phyloP scores from a whole-genome alignment of 2,888 invertebrate genomes.

The Eupithecia subumbrata region DNA sequence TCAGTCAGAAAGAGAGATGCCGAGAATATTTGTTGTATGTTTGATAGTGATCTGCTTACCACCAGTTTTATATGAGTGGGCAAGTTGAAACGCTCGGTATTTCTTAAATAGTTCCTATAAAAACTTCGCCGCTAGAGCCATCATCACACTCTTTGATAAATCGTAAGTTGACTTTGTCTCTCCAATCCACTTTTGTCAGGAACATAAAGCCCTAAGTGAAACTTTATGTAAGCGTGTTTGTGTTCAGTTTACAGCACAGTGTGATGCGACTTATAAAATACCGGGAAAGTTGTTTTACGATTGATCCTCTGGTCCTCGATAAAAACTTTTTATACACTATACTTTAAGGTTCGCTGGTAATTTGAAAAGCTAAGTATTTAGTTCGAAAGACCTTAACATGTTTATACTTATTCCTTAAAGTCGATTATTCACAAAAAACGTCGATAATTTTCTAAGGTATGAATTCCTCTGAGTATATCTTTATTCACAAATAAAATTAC shows the following conservation, averaged over 20 bases:
- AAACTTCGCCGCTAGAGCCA: neutral
- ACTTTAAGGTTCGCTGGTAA: no score
- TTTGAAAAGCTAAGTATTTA: neutral
- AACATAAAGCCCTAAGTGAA: conserved; percentile 38
- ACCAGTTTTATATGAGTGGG: neutral
- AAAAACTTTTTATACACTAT: neutral
- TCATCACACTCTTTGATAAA: neutral
- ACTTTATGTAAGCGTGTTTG: conserved; percentile 35
- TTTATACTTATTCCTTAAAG: no score
- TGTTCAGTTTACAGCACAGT: conserved; percentile 30
- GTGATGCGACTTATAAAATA: conserved; percentile 19
- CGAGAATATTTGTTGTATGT: no score
- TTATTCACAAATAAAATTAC: no score
- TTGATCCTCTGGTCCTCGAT: neutral
- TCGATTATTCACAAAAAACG: no score
- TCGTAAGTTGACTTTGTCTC: conserved; percentile 8
- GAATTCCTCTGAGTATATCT: no score
- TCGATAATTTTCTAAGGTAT: no score
- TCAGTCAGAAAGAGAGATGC: no score
- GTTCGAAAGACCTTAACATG: no score
- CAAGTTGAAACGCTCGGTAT: neutral
- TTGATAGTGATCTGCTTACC: no score
- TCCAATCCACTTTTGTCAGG: conserved; percentile 37
- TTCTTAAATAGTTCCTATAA: neutral
- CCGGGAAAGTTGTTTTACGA: neutral